Evolutionary conservation across 2,888 invertebrate species (phyloP), one percentile per base, ranked within the genome.

Genomic region (Xestia c-nigrum): DNA sequence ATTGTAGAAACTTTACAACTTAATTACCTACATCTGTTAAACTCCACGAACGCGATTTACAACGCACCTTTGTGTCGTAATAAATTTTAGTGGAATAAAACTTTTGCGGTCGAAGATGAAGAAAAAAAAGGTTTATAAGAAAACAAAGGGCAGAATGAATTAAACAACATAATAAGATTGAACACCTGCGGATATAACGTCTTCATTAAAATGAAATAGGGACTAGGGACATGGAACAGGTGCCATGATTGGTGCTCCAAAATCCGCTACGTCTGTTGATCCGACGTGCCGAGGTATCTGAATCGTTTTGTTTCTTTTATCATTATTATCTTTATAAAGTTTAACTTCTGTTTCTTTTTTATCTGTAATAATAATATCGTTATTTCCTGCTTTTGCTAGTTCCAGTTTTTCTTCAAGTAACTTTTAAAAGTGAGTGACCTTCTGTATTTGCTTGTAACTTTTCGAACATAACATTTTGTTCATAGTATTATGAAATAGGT

Each of bases 111-210:
- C 75, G 74, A 75, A 74, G 19, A 65, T 67, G 74, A 79, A 72
- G 68, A 77, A 68, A 85, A 86, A 84, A 95, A 95, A 94, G 92
- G 90, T 88, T 89, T 91, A 86, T 91, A 94, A 95, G 95, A 94
- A 95, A 96, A 96, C 96, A 96, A 96, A 96, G 95, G 94, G 94
- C 94, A 94, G 95, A 95, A 95, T 95, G 95, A 95, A 96, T 95
- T 94, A 94, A 95, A 95, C 92, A 94, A 94, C 93, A 94, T 95
- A 95, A 95, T 95, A 94, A 94, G 93, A 91, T 89, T 83, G 87
- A 92, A 94, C 96, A 96, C 96, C 96, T 96, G 96, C 96, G 91
- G 89, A 93, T 92, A 92, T 92, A 91, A 95, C 92, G 94, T 95
- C 96, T 96, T 96, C 95, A 96, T 96, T 96, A 96, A 94, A 94